These are phyloP conservation scores for Ectemnius cavifrons DNA, from an alignment of 2,888 invertebrate genomes.

Conservation along the genomic window DNA sequence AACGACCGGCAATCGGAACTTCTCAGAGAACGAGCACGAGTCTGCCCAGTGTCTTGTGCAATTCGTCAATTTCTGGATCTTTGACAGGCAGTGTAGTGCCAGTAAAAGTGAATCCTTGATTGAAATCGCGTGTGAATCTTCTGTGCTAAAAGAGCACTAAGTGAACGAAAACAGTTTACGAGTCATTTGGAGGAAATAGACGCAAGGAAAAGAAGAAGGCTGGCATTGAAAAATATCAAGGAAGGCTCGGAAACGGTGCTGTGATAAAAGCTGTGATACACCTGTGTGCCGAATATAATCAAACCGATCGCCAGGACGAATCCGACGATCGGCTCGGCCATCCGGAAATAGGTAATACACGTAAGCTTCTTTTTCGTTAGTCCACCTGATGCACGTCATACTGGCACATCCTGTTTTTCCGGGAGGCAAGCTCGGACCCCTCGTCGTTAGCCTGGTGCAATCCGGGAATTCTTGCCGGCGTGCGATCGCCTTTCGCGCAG, in stretches of 20 bases:
- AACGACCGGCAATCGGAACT: too few relatives aligned
- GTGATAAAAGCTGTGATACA: conserved; percentile 65
- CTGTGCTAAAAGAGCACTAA: too few relatives aligned
- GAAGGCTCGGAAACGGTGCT: conserved; percentile 44
- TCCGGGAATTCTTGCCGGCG: conserved; percentile 10
- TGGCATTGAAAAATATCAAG: too few relatives aligned
- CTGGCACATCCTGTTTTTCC: conserved; percentile 5
- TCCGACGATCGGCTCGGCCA: conserved; percentile 5
- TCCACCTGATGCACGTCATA: not conserved
- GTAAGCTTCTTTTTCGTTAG: not conserved
- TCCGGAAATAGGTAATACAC: conserved; percentile 33
- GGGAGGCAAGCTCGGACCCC: not conserved
- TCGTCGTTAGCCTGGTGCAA: conserved; percentile 2
- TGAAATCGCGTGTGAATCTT: too few relatives aligned
- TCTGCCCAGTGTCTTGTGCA: too few relatives aligned
- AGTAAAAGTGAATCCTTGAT: too few relatives aligned
- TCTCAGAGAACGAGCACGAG: too few relatives aligned
- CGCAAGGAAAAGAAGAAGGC: too few relatives aligned
- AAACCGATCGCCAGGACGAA: not conserved
- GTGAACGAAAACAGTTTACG: too few relatives aligned
- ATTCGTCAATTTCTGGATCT: too few relatives aligned
- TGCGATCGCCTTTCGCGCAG: conserved; percentile 4
- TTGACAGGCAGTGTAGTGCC: too few relatives aligned
- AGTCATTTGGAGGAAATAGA: too few relatives aligned
- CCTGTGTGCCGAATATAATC: conserved; percentile 30